A percentile compares a stretch with the other conserved stretches of the same genome.
Conservation (phyloP, 2,113 vertebrate species). For the Notarius lentiginosus region DNA sequence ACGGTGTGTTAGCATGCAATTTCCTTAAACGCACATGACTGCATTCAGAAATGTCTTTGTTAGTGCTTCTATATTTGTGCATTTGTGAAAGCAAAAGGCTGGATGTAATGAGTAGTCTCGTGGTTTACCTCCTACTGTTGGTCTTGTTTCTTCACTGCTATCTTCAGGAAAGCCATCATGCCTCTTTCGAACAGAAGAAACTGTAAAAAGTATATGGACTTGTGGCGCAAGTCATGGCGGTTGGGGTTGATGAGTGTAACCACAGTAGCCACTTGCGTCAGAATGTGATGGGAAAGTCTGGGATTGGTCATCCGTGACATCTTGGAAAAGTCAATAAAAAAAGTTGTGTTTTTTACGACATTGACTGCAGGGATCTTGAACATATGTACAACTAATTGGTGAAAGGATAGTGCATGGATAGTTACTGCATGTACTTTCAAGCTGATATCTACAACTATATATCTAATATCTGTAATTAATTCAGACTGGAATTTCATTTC, state of each 20-base stretch:
- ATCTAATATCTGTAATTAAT: neutral
- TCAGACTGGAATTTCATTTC: neutral
- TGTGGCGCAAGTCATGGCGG: neutral
- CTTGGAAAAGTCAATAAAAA: neutral
- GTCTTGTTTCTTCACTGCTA: neutral
- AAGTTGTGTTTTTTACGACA: neutral
- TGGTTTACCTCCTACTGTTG: constrained; percentile 12
- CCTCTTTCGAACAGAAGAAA: neutral
- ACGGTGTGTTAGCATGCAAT: constrained; percentile 36
- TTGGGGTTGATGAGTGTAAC: neutral
- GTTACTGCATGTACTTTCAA: neutral
- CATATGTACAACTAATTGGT: neutral
- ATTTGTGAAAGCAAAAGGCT: neutral
- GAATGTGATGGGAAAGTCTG: constrained; percentile 1
- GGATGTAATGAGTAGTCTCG: constrained; percentile 17
- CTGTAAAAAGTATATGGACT: neutral
- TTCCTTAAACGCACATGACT: constrained; percentile 26
- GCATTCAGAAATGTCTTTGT: constrained; percentile 2
- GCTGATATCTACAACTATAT: neutral
- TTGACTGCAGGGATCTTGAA: neutral
- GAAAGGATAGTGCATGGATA: neutral
- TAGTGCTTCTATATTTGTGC: constrained; percentile 13
- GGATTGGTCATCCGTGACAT: neutral
- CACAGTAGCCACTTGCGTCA: neutral
- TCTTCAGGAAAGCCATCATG: neutral